Conservation (phyloP, 2,113 vertebrate genomes). For the Leptodactylus fuscus region DNA sequence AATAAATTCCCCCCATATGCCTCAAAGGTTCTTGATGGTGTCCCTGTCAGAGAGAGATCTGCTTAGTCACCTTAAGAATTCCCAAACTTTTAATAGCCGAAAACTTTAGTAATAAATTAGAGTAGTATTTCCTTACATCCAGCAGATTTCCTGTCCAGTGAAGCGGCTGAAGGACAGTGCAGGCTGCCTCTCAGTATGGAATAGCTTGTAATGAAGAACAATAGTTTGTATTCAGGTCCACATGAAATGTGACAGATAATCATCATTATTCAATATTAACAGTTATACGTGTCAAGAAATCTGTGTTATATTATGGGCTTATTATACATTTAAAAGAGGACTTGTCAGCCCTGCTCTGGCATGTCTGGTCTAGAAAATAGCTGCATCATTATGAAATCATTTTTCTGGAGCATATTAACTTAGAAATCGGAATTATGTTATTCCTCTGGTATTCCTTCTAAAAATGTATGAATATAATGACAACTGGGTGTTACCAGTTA, state of each 20-base stretch:
- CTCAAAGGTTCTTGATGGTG: no score
- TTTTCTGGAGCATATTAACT: no score
- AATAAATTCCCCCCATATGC: no score
- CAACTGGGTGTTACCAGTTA: no score
- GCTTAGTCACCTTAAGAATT: background rate
- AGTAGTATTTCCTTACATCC: background rate
- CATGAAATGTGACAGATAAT: background rate
- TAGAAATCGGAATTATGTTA: no score
- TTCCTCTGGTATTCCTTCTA: no score
- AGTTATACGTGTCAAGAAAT: background rate
- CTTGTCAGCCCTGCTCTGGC: no score
- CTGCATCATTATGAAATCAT: no score
- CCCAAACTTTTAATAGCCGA: background rate
- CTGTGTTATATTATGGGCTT: background rate
- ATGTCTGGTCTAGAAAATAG: no score
- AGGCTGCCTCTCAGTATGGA: background rate
- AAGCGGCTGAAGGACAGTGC: background rate
- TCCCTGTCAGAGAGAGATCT: background rate
- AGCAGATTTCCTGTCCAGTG: background rate
- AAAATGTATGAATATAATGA: no score
- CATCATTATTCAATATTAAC: background rate
- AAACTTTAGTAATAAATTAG: background rate
- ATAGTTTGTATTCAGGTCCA: background rate
- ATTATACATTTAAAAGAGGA: background rate
- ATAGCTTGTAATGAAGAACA: background rate